Evolutionary conservation across 2,797 vertebrate genomes (phyloP).

Genomic region (Scolopax bukidnonensis): DNA sequence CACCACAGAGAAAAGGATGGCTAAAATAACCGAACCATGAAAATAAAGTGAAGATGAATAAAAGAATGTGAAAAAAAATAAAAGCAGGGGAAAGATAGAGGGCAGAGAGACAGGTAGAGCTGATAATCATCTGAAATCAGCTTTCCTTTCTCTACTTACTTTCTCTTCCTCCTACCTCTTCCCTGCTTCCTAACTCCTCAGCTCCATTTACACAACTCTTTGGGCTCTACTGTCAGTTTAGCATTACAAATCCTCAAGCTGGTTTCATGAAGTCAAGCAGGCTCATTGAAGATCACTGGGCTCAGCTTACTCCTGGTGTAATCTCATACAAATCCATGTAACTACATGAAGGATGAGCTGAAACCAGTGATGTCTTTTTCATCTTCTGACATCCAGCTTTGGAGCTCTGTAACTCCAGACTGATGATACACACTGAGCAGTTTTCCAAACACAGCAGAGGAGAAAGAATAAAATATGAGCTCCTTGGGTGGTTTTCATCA

Average conservation of each 20-base stretch:
- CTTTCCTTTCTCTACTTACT: not conserved
- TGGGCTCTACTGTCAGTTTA: not conserved
- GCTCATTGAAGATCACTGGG: not conserved
- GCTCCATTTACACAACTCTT: not conserved
- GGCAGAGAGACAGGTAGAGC: not conserved
- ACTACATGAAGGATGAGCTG: constrained; percentile 41
- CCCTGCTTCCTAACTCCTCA: not conserved
- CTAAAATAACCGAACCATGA: not conserved
- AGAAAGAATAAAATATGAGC: constrained; percentile 59
- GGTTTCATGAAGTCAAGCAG: constrained; percentile 12
- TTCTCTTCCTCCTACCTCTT: not conserved
- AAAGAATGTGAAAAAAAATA: not conserved
- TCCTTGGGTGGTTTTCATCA: constrained; percentile 71
- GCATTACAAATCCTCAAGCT: not conserved
- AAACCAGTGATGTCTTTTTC: constrained; percentile 16
- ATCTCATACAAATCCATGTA: constrained; percentile 12
- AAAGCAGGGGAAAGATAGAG: not conserved
- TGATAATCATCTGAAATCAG: not conserved
- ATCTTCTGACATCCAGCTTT: constrained; percentile 16
- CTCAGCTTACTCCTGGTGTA: not conserved
- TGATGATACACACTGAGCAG: constrained; percentile 55
- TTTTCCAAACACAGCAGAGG: constrained; percentile 39
- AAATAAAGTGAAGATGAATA: not conserved
- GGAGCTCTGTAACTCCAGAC: constrained; percentile 51
- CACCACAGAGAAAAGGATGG: not conserved